Evolutionary conservation across 2,888 invertebrate genomes (phyloP), one percentile per base, ranked within the genome.

Genomic region (Raillietiella orientalis): DNA sequence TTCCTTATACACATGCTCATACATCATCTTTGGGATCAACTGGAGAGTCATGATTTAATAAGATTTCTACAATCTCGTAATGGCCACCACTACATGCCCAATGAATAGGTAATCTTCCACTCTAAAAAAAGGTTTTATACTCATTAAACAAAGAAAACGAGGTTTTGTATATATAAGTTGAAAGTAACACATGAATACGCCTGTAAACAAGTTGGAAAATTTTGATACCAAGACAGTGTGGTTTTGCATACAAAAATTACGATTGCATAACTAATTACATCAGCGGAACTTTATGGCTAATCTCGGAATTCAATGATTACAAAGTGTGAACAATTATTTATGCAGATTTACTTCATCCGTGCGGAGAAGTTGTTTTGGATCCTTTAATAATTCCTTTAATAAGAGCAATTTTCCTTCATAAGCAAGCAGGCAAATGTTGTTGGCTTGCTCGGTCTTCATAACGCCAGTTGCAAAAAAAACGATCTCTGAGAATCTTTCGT

Each of bases 11-110:
- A 11, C 6, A 12, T 8, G 14, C 9, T 11, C 5, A 27, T 44
- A 59, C 59, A 39, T 74, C 72, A 50, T 74, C 74, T 5, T 45
- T 36, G 24, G 61, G 56, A 44, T 75, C 66, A 22, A 66, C 50
- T 25, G 62, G 55, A 33, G 62, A 58, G 4, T 61, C 61, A 21
- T 52, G 45, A 28, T 63, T 59, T 21, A 72, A 41, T 22, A 75
- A 49, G 44, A 56, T 59, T 25, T 58, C 55, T 1, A 70, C 66
- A 26, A 74, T 49, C 34, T 66, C 62, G 23, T 60, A 52, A 45
- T 69, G 66, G 13, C 74, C 74, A 32, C 70, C 63, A 27, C 70
- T 50, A 25, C 65, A 58, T 19, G 72, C 67, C 67, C 75, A 70
- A 42, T 75, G 71, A 33, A 75, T 47, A 12, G 71, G 50, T 32